Percentiles rank a stretch among this genome's conserved stretches.
Evolutionary conservation across 1,140 invertebrate genomes (phyloP).

Genomic region (Drosophila sp.): DNA sequence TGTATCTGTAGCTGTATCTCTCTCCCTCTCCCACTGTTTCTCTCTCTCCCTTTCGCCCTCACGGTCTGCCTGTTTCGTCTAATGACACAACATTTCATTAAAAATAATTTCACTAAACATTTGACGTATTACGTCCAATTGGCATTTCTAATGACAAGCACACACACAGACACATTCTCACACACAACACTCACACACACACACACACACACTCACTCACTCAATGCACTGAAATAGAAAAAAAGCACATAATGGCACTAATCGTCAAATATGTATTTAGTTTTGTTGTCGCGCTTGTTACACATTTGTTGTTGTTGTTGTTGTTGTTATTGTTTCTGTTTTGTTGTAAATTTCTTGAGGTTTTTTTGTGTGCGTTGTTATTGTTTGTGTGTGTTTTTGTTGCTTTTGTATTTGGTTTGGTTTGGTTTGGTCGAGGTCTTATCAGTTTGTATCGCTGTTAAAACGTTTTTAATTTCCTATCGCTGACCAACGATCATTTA

Average conservation of each 20-base stretch:
- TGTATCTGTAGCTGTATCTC: slow-evolving; percentile 7
- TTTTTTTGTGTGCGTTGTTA: slow-evolving; percentile 17
- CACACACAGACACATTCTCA: too few relatives aligned
- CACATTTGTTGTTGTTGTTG: slow-evolving; percentile 29
- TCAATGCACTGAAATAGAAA: slow-evolving; percentile 40
- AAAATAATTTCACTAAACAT: slow-evolving; percentile 81
- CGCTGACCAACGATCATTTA: slow-evolving; percentile 68
- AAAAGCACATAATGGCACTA: slow-evolving; percentile 47
- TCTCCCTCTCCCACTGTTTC: background rate
- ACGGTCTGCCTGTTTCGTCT: slow-evolving; percentile 28
- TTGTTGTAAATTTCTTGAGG: slow-evolving; percentile 21
- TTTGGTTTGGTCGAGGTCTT: slow-evolving; percentile 47
- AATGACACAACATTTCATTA: slow-evolving; percentile 83
- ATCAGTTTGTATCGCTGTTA: slow-evolving; percentile 71
- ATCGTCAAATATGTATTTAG: slow-evolving; percentile 57
- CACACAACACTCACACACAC: slow-evolving; percentile 37
- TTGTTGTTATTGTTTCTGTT: background rate
- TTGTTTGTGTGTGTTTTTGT: slow-evolving; percentile 21
- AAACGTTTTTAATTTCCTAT: slow-evolving; percentile 81
- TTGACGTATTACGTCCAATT: slow-evolving; percentile 81
- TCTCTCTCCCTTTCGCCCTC: background rate
- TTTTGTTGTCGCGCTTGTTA: slow-evolving; percentile 74
- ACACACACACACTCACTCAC: slow-evolving; percentile 19
- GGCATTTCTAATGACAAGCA: slow-evolving; percentile 74
- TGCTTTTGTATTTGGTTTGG: slow-evolving; percentile 21